A percentile compares a stretch with the other conserved stretches of the same genome.
Evolutionary conservation across 1,140 invertebrate species (phyloP).

Genomic region (Macrobrachium rosenbergii): DNA sequence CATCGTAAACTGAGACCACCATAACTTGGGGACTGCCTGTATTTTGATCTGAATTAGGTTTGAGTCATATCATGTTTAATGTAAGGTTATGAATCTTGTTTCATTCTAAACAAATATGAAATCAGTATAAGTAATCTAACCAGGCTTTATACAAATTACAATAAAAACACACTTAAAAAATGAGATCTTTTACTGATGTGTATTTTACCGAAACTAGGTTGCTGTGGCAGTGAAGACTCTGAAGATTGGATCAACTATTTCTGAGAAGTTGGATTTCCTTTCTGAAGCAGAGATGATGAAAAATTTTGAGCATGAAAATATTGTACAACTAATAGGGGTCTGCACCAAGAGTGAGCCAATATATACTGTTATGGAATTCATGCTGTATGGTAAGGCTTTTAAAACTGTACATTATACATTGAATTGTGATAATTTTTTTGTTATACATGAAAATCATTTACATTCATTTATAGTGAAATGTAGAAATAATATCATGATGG

Average conservation of each 20-base stretch:
- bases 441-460: background rate
- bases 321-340: constrained; percentile 86
- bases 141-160: no score
- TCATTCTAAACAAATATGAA: background rate
- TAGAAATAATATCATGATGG: background rate
- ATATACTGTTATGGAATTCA: constrained; percentile 93
- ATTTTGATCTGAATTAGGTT: no score
- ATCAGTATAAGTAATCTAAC: no score
- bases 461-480: background rate
- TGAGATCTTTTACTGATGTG: background rate
- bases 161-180: no score
- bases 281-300: constrained; percentile 95
- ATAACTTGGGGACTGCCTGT: no score
- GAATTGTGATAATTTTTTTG: background rate
- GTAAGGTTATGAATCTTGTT: no score
- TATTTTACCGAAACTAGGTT: constrained; percentile 68
- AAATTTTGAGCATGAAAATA: constrained; percentile 90
- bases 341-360: constrained; percentile 88
- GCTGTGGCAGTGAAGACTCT: constrained; percentile 93
- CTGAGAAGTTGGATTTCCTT: constrained; percentile 91
- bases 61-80: no score
- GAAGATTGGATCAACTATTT: constrained; percentile 83
- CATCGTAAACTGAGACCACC: no score
- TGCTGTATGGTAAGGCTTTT: constrained; percentile 81
- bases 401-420: background rate